A percentile compares a stretch with the other conserved stretches of the same genome.
phyloP scores from a whole-genome alignment of 2,888 invertebrate genomes.

The Linnaemya vulpina region DNA sequence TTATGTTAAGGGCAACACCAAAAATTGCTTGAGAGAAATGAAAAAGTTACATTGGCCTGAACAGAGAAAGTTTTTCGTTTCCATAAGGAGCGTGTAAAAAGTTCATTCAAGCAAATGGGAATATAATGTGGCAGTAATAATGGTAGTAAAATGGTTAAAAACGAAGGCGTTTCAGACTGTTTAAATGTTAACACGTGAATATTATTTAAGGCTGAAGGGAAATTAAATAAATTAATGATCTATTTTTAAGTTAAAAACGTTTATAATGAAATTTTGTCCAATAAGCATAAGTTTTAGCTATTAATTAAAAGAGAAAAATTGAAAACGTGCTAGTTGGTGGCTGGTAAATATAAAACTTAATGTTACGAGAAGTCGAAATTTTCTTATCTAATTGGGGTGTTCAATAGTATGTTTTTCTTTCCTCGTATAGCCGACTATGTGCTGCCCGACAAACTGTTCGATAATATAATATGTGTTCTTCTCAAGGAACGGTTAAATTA shows the following conservation, averaged over 20 bases:
- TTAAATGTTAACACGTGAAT: conserved; percentile 37
- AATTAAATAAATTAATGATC: conserved; percentile 37
- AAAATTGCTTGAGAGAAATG: conserved; percentile 5
- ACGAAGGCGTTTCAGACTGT: conserved; percentile 43
- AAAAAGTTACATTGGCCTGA: conserved; percentile 15
- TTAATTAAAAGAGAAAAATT: conserved; percentile 23
- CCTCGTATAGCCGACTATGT: too few relatives aligned
- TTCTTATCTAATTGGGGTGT: too few relatives aligned
- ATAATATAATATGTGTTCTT: too few relatives aligned
- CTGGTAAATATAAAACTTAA: neutral
- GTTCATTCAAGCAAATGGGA: conserved; percentile 62
- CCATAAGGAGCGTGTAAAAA: conserved; percentile 51
- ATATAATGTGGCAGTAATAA: conserved; percentile 67
- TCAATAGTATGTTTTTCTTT: too few relatives aligned
- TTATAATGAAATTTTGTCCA: conserved; percentile 18
- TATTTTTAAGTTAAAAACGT: conserved; percentile 57
- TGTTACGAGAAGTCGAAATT: neutral
- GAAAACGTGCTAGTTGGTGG: neutral
- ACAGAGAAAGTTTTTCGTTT: conserved; percentile 15
- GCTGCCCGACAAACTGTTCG: too few relatives aligned
- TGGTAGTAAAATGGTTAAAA: conserved; percentile 45
- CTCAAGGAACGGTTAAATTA: too few relatives aligned
- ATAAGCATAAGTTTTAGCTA: neutral
- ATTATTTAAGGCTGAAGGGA: conserved; percentile 22
- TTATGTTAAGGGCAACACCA: conserved; percentile 18